These are phyloP conservation scores for Bembecia ichneumoniformis DNA, from an alignment of 2,888 invertebrate species.

Conservation along the genomic window DNA sequence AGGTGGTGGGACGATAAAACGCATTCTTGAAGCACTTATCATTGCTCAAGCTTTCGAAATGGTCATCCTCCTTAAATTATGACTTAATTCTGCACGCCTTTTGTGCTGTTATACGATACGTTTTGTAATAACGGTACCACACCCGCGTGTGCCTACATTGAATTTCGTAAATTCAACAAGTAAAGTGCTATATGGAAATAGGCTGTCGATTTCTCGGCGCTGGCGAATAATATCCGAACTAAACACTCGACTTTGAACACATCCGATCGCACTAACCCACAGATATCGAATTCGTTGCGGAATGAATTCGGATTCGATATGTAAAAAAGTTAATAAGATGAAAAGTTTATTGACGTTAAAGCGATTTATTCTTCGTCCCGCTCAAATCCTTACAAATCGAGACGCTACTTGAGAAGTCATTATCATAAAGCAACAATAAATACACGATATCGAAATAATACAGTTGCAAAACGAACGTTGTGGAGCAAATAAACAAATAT, in stretches of 20 bases:
- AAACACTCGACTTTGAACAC: not conserved
- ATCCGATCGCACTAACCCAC: not conserved
- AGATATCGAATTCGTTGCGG: not conserved
- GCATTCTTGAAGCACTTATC: constrained; percentile 30
- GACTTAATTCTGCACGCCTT: constrained; percentile 59
- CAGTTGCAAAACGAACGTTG: constrained; percentile 44
- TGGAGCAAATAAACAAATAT: constrained; percentile 48
- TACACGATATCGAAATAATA: constrained; percentile 37
- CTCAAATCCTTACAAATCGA: constrained; percentile 47
- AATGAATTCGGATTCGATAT: not conserved
- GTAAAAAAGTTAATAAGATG: no score
- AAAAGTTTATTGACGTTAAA: not conserved
- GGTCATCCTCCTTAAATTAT: constrained; percentile 57
- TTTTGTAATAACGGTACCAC: constrained; percentile 40
- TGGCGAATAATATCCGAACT: not conserved
- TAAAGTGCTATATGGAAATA: not conserved
- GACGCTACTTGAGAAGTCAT: constrained; percentile 39
- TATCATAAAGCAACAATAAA: constrained; percentile 49
- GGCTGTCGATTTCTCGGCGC: not conserved
- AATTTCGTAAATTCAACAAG: constrained; percentile 5
- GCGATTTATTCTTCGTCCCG: constrained; percentile 4
- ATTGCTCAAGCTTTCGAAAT: constrained; percentile 54
- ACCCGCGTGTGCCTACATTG: constrained; percentile 20
- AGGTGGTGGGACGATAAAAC: constrained; percentile 55
- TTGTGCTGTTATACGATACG: constrained; percentile 45